phyloP scores from a whole-genome alignment of 1,140 invertebrate species.

The Temnothorax curvispinosus region DNA sequence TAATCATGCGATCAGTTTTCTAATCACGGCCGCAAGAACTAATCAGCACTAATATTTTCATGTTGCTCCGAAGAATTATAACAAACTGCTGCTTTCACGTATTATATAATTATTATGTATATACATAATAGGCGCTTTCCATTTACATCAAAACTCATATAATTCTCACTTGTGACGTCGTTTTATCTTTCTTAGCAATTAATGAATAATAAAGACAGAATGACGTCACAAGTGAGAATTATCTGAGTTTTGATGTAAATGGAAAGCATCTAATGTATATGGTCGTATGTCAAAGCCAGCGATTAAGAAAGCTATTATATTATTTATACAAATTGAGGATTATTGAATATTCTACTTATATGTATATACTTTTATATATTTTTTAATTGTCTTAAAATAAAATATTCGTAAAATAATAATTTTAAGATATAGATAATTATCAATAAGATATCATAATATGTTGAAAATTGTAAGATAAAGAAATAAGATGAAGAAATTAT shows the following conservation, averaged over 20 bases:
- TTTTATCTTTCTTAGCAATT: too few relatives aligned
- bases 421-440: background rate
- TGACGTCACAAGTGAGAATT: too few relatives aligned
- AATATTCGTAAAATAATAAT: background rate
- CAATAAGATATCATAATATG: background rate
- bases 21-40: background rate
- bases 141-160: too few relatives aligned
- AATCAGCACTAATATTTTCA: background rate
- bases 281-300: background rate
- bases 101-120: too few relatives aligned
- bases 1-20: conserved; percentile 33
- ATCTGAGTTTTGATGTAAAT: too few relatives aligned
- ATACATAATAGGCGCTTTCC: too few relatives aligned
- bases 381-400: background rate
- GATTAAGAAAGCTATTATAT: background rate
- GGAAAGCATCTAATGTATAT: too few relatives aligned
- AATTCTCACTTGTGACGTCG: too few relatives aligned
- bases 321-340: background rate
- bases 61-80: background rate
- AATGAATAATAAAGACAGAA: too few relatives aligned
- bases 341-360: too few relatives aligned
- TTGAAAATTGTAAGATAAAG: background rate
- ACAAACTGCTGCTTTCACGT: too few relatives aligned
- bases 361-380: background rate
- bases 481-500: background rate